A percentile compares a stretch with the other conserved stretches of the same genome.
Evolutionary conservation across 2,888 invertebrate species (phyloP).

Genomic region (Eurytoma californica): DNA sequence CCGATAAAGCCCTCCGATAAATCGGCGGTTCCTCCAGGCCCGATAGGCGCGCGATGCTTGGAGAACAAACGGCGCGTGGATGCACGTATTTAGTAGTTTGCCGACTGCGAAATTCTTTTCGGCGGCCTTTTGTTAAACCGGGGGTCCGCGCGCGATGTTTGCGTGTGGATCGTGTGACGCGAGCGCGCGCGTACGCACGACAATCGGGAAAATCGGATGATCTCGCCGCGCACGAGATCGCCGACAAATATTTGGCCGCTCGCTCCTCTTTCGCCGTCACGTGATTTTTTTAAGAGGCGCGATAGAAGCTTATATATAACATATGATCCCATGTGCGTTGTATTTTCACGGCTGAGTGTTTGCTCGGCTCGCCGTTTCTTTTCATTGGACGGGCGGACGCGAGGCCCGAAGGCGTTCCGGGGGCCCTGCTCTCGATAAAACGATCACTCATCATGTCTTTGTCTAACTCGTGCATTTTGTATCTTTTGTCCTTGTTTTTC

Average conservation of each 20-base stretch:
- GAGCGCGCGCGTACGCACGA: neutral
- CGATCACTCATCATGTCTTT: too few species aligned
- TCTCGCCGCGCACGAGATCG: neutral
- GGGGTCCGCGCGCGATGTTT: neutral
- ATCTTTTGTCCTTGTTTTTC: too few species aligned
- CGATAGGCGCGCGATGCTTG: neutral
- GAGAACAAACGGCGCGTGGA: neutral
- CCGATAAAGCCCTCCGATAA: conserved; percentile 1
- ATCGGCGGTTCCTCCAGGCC: conserved; percentile 1
- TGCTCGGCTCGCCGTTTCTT: neutral
- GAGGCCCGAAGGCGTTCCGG: neutral
- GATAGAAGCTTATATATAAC: neutral
- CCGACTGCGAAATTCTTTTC: too few species aligned
- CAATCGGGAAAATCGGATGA: neutral
- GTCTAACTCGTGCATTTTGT: too few species aligned
- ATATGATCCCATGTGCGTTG: neutral
- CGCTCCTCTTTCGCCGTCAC: neutral
- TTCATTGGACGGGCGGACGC: neutral
- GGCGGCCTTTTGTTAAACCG: neutral
- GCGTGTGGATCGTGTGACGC: neutral
- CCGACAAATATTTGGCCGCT: conserved; percentile 1
- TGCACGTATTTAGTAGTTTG: too few species aligned
- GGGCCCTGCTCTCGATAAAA: too few species aligned
- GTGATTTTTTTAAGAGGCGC: neutral
- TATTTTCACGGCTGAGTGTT: neutral